These are phyloP conservation scores for Aspiorhynchus laticeps DNA, from an alignment of 2,113 vertebrate genomes.

Conservation along the genomic window DNA sequence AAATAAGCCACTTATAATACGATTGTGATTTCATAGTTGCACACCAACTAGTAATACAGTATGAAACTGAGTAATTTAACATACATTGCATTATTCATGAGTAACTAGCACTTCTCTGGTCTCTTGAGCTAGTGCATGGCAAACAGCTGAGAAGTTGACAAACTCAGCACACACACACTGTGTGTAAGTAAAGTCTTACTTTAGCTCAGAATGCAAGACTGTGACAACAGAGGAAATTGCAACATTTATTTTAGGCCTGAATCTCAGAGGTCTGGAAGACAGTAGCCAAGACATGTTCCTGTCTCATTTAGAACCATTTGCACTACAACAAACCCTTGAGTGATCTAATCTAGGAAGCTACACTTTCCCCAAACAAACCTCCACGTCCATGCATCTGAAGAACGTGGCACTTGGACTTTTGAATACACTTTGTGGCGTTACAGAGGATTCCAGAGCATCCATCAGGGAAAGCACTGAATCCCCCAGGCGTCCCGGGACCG, in stretches of 20 bases:
- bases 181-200: neutral
- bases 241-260: neutral
- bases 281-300: neutral
- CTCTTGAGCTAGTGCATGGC: neutral
- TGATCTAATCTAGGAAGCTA: neutral
- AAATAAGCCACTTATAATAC: neutral
- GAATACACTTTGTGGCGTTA: slow-evolving; percentile 11
- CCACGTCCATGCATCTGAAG: neutral
- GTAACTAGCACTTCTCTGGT: neutral
- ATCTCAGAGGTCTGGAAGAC: neutral
- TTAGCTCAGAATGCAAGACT: neutral
- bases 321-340: slow-evolving; percentile 18
- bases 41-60: neutral
- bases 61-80: neutral
- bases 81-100: neutral
- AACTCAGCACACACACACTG: neutral
- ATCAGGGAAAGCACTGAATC: slow-evolving; percentile 64
- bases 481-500: slow-evolving; percentile 58
- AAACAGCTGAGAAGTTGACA: neutral
- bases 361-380: slow-evolving; percentile 43
- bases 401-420: slow-evolving; percentile 58
- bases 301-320: slow-evolving; percentile 26
- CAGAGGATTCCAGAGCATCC: slow-evolving; percentile 54
- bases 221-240: slow-evolving; percentile 8
- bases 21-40: neutral